A percentile compares a stretch with the other conserved stretches of the same genome.
Evolutionary conservation across 2,113 vertebrate species (phyloP).

Genomic region (Corvus moneduloides): DNA sequence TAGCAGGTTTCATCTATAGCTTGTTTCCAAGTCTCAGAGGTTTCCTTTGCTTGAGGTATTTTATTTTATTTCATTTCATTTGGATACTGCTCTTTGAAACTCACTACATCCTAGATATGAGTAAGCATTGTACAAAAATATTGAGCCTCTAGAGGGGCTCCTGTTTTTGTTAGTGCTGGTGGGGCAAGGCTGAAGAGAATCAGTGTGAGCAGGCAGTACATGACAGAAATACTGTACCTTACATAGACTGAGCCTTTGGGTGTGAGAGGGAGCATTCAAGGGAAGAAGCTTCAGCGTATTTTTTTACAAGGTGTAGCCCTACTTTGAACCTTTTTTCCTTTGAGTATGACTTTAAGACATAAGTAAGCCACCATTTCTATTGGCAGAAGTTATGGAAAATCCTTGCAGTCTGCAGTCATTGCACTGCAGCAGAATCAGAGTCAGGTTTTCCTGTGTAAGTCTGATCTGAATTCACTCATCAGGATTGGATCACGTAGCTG

Average conservation of each 20-base stretch:
- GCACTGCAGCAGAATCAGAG: neutral
- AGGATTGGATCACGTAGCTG: neutral
- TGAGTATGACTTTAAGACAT: neutral
- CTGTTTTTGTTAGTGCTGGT: neutral
- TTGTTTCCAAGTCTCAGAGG: neutral
- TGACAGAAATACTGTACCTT: neutral
- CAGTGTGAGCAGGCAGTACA: neutral
- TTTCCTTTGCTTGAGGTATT: neutral
- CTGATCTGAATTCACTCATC: neutral
- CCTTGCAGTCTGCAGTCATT: neutral
- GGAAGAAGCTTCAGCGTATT: neutral
- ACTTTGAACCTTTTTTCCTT: neutral
- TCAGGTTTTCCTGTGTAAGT: neutral
- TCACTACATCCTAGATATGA: neutral
- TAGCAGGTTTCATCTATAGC: neutral
- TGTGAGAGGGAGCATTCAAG: neutral
- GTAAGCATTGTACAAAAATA: neutral
- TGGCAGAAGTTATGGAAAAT: neutral
- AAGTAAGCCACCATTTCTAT: neutral
- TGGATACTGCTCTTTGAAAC: neutral
- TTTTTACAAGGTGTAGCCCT: neutral
- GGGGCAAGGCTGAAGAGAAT: neutral
- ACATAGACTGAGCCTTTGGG: neutral
- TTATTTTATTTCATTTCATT: neutral
- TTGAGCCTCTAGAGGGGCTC: neutral